Evolutionary conservation across 2,888 invertebrate genomes (phyloP).

Genomic region (Calephelis perditalis): DNA sequence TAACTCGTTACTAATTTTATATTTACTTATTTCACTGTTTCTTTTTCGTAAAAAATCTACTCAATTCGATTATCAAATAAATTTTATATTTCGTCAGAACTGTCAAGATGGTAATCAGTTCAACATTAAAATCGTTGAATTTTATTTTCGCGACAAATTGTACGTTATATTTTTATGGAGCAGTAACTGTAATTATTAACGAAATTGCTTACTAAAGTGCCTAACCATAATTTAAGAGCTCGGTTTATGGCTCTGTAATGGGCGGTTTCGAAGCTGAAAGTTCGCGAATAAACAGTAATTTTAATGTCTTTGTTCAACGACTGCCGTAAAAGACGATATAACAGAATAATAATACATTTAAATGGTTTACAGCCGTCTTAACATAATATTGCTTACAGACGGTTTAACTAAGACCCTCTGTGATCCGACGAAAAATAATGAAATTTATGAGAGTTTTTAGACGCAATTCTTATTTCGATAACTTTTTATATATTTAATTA

Average conservation of each 20-base stretch:
- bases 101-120: too few relatives aligned
- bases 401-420: neutral
- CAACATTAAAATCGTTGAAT: neutral
- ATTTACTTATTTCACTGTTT: too few relatives aligned
- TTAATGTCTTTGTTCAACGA: constrained; percentile 10
- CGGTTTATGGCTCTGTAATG: constrained; percentile 8
- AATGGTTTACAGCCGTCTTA: neutral
- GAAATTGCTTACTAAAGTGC: constrained; percentile 6
- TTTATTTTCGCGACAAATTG: constrained; percentile 6
- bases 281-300: constrained; percentile 10
- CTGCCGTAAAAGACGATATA: constrained; percentile 5
- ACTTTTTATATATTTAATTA: neutral
- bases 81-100: too few relatives aligned
- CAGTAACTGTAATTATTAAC: constrained; percentile 9
- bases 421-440: neutral
- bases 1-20: too few relatives aligned
- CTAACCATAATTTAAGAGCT: constrained; percentile 3
- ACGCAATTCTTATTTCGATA: neutral
- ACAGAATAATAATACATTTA: constrained; percentile 6
- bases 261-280: constrained; percentile 11
- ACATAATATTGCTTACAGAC: neutral
- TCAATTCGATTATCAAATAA: neutral
- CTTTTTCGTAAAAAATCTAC: too few relatives aligned
- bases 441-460: neutral
- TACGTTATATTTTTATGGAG: constrained; percentile 6